A percentile compares a stretch with the other conserved stretches of the same genome.
These are phyloP conservation scores for Cynodonichthys magdalenae DNA, from an alignment of 2,797 vertebrate genomes.

Conservation along the genomic window DNA sequence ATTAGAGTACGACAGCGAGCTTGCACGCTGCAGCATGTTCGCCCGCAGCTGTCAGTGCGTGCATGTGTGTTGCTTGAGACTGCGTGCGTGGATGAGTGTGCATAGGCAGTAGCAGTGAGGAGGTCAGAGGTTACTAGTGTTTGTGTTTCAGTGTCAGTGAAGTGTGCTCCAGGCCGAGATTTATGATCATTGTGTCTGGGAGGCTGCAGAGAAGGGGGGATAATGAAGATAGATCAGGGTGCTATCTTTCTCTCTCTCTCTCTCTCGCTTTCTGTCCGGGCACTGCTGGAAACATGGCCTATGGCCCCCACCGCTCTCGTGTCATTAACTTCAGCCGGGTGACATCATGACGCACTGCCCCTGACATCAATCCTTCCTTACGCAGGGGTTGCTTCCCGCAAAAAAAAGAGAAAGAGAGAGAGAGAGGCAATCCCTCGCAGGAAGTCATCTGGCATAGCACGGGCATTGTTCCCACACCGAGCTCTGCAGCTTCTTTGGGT, in stretches of 20 bases:
- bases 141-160: slow-evolving; percentile 87
- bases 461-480: slow-evolving; percentile 44
- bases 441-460: slow-evolving; percentile 58
- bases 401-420: slow-evolving; percentile 58
- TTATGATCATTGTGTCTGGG: slow-evolving; percentile 86
- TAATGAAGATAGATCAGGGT: slow-evolving; percentile 86
- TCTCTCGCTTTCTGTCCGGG: slow-evolving; percentile 47
- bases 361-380: slow-evolving; percentile 71
- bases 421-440: slow-evolving; percentile 52
- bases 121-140: slow-evolving; percentile 85
- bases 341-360: slow-evolving; percentile 75
- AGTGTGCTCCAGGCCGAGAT: slow-evolving; percentile 85
- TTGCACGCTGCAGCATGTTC: slow-evolving; percentile 19
- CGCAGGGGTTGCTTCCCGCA: slow-evolving; percentile 31
- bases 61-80: slow-evolving; percentile 30
- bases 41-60: slow-evolving; percentile 37
- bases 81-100: slow-evolving; percentile 69
- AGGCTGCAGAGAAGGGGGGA: slow-evolving; percentile 81
- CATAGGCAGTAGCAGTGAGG: slow-evolving; percentile 77
- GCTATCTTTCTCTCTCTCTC: slow-evolving; percentile 77
- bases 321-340: slow-evolving; percentile 75
- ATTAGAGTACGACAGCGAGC: slow-evolving; percentile 61
- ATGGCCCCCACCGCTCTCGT: slow-evolving; percentile 65
- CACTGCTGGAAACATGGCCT: slow-evolving; percentile 77
- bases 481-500: slow-evolving; percentile 49